Conservation (phyloP, 2,113 vertebrate genomes). For the Pimephales promelas region DNA sequence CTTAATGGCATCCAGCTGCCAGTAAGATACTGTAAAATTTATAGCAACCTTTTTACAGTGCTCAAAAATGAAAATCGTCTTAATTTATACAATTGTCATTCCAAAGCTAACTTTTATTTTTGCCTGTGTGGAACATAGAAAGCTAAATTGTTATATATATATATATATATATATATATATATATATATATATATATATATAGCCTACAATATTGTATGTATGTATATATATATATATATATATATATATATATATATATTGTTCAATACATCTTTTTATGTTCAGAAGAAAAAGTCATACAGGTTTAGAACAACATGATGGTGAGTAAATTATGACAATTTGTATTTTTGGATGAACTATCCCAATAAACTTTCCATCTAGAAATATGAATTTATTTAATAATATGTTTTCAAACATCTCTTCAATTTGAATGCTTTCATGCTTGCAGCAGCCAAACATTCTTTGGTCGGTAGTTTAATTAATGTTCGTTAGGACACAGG, state of each 20-base stretch:
- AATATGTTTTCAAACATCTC: neutral
- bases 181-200: too few species aligned
- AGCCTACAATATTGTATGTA: too few species aligned
- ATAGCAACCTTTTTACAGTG: too few species aligned
- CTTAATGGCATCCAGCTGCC: too few species aligned
- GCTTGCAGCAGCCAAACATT: neutral
- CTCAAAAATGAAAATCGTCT: too few species aligned
- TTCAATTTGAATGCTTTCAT: neutral
- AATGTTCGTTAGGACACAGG: neutral
- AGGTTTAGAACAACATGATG: neutral
- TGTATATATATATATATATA: too few species aligned
- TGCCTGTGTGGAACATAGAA: neutral
- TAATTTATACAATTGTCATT: neutral
- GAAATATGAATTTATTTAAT: neutral
- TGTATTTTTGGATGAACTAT: neutral
- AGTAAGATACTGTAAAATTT: too few species aligned
- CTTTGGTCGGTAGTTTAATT: neutral
- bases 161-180: too few species aligned
- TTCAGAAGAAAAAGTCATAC: neutral
- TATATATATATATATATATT: too few species aligned
- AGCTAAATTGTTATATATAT: too few species aligned
- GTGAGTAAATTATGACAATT: neutral
- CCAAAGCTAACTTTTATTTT: neutral
- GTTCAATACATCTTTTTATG: neutral
- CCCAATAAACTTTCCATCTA: too few species aligned